Base-by-base conservation (phyloP, 2,113 vertebrate genomes). In the Clinocottus analis region DNA sequence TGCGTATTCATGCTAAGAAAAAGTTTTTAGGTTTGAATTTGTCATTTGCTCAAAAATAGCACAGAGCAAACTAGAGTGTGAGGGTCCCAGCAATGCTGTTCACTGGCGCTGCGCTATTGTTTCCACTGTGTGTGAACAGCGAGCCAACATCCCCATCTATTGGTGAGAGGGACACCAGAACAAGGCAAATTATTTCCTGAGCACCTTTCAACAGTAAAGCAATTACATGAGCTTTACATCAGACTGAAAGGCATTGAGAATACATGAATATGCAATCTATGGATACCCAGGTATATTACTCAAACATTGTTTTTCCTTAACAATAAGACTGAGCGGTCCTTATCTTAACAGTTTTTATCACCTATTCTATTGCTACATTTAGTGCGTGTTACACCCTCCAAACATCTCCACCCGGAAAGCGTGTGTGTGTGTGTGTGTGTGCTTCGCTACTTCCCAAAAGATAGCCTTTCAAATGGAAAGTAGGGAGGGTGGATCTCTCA, bases 371-470 rank as follows among this genome's bases (percentile, higher is more conserved):
- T 59, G 56, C 53, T 27, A 56, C 79, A 75, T 78, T 49, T 7
- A 45, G 23, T 74, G 27, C n/a, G 49, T 8, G 68, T 76, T 79
- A 85, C 92, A 91, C 90, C 92, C 92, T 86, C 53, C 19, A 21
- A 58, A 66, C 6, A 78, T 55, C 91, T 90, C 94, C 91, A 94
- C 92, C 77, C 92, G 93, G 95, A 94, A 95, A 94, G 93, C 91
- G 93, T 90, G 93, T 53, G 51, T 53, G n/a, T 91, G 93, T 90
- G 93, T 53, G 51, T 53, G n/a, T 53, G 47, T 49, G 3, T 33
- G n/a, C 75, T 83, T 74, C 78, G 71, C 56, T 85, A 76, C 87
- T 80, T 79, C 75, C 86, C 85, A 84, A 81, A 84, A 87, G 93
- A 58, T 88, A 89, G 84, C 87, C 49, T 69, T 31, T 84, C 43